These are phyloP conservation scores for Heliconius erato DNA, from an alignment of 2,888 invertebrate species.

Conservation along the genomic window DNA sequence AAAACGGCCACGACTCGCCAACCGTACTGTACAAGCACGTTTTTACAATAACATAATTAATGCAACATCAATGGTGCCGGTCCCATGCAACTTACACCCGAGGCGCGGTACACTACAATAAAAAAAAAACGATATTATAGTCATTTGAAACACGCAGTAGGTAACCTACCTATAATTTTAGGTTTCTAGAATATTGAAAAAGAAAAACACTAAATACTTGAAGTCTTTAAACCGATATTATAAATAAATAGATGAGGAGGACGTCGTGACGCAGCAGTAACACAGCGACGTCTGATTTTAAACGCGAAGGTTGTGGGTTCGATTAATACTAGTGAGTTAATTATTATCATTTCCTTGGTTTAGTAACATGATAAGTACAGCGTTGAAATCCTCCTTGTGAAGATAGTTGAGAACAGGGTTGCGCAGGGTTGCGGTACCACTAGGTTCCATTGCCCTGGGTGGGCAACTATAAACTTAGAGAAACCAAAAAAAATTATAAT, in stretches of 20 bases:
- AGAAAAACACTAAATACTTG: not conserved
- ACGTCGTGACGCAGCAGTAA: not conserved
- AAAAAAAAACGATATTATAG: slow-evolving; percentile 47
- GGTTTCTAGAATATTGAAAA: slow-evolving; percentile 54
- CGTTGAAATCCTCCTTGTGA: too few species aligned
- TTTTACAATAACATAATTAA: slow-evolving; percentile 64
- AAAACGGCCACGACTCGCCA: not conserved
- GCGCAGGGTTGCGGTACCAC: too few species aligned
- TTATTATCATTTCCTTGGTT: not conserved
- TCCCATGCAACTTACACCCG: slow-evolving; percentile 71
- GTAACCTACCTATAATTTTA: slow-evolving; percentile 62
- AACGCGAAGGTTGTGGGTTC: not conserved
- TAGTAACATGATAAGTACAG: too few species aligned
- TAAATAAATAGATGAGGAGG: not conserved
- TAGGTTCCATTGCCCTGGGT: too few species aligned
- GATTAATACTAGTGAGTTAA: not conserved
- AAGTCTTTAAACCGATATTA: not conserved
- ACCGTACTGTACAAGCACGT: slow-evolving; percentile 49
- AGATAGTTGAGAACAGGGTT: too few species aligned
- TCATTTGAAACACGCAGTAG: slow-evolving; percentile 55
- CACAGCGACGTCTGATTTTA: not conserved
- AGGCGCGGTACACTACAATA: slow-evolving; percentile 57
- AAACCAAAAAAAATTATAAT: too few species aligned
- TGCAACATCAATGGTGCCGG: slow-evolving; percentile 58
- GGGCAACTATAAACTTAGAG: too few species aligned